Evolutionary conservation across 2,113 vertebrate genomes (phyloP), one percentile per base, ranked within the genome.

Genomic region (Petrocephalus microphthalmus): DNA sequence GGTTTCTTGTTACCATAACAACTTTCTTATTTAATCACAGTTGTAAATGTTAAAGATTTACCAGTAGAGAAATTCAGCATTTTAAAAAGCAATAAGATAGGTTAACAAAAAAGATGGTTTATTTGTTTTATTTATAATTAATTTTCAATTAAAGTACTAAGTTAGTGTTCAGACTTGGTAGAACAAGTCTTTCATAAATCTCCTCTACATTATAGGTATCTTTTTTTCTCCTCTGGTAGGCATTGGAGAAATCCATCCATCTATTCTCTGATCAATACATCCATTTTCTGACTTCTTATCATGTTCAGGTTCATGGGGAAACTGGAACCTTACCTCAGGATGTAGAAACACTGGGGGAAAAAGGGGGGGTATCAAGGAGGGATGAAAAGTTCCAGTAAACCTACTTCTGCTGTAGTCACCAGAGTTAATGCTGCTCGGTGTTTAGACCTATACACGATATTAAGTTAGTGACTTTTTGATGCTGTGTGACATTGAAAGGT

Each of bases 1-100:
- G 19, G 5, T 45, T 81, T 81, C 15, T 81, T 81, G 83, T 84
- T 84, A 25, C 49, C 83, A 84, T 84, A 84, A 84, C 83, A 84
- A 84, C 83, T 84, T 84, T 52, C 83, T 52, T 49, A 52, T n/a
- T 52, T 25, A 84, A 53, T 25, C 83, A 52, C 49, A 52, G 45
- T 84, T 52, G 49, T 17, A 22, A 19, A 42, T 81, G 33, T 20
- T 42, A 81, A 81, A 42, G 33, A 33, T 81, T 81, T 20, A 37
- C 33, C 5, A 20, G 37, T 45, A 37, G 15, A 64, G n/a, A 25
- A 25, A 64, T 81, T 22, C 37, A 29, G 33, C 42, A 81, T 81
- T 81, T 81, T 45, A 45, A 45, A 81, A 20, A 81, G 74, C 20
- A 81, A 81, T 45, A 45, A 13, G 33, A 81, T 67, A n/a, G 60